These are phyloP conservation scores for Drosophila hawaiiensis DNA, from an alignment of 2,888 invertebrate species.

Conservation along the genomic window DNA sequence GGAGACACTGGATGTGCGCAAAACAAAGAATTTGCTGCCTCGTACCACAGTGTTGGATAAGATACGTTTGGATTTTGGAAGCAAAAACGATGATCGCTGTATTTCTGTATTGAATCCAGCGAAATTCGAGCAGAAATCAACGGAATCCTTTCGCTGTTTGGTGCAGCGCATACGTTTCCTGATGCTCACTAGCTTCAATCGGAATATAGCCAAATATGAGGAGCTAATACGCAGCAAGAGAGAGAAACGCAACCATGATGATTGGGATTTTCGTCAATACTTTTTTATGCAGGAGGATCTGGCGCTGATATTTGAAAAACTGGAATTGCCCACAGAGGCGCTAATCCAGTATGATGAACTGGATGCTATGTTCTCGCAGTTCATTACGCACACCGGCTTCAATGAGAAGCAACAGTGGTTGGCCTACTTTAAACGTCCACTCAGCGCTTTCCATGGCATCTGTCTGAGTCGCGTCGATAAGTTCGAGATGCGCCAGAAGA, in stretches of 20 bases:
- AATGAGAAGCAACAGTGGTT: slow-evolving; percentile 95
- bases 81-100: slow-evolving; percentile 94
- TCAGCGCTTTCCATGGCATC: slow-evolving; percentile 94
- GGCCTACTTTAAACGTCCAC: slow-evolving; percentile 91
- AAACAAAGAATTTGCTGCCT: slow-evolving; percentile 95
- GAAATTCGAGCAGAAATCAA: slow-evolving; percentile 94
- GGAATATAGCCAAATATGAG: slow-evolving; percentile 93
- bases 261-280: slow-evolving; percentile 98
- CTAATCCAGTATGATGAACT: slow-evolving; percentile 98
- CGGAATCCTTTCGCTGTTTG: slow-evolving; percentile 95
- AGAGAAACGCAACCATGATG: slow-evolving; percentile 94
- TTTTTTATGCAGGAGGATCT: slow-evolving; percentile 97
- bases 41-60: slow-evolving; percentile 97
- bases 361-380: slow-evolving; percentile 98
- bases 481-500: slow-evolving; percentile 86
- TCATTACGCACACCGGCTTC: slow-evolving; percentile 96
- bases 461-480: slow-evolving; percentile 87
- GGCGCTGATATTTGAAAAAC: slow-evolving; percentile 97
- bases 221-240: slow-evolving; percentile 95
- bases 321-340: slow-evolving; percentile 96
- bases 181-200: slow-evolving; percentile 94
- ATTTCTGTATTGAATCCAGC: slow-evolving; percentile 96
- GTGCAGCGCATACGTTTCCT: slow-evolving; percentile 91
- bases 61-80: slow-evolving; percentile 96
- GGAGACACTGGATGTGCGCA: slow-evolving; percentile 95